Evolutionary conservation across 2,113 vertebrate genomes (phyloP), one percentile per base, ranked within the genome.

Genomic region (Holacanthus passer): DNA sequence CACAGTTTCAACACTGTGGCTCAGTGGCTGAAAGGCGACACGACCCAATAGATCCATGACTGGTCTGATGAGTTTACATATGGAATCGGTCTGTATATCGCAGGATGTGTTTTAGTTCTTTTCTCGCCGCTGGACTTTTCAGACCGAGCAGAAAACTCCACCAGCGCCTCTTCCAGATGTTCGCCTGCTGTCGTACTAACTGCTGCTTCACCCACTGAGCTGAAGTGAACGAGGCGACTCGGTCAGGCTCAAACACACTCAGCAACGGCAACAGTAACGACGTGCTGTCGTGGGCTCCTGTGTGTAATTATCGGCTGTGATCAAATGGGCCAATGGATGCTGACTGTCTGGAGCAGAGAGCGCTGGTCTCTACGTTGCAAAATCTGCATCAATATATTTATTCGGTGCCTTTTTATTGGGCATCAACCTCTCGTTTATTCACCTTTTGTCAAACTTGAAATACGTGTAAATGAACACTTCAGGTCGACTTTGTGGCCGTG

Each of bases 111-210:
- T 20, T 7, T 64, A n/a, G n/a, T n/a, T n/a, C 27, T 62, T 47
- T 32, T 32, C 1, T 55, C 1, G 20, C 22, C 32, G 13, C n/a
- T 13, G 1, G 10, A 59, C 41, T 7, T n/a, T 3, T 32, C 43
- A 71, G 7, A 20, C 63, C 50, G 24, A 53, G 22, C 59, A 60
- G 59, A 60, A 60, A 76, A 70, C 45, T 47, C 37, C 0, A 50
- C 47, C 19, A 27, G 10, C 24, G 10, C 41, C 70, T 85, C 56
- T 27, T 81, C 72, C 83, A 85, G 77, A 81, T 85, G 77, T 71
- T 73, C 14, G n/a, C 31, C 66, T 52, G 66, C 31, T 50, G 65
- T n/a, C 48, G 19, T 7, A 32, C 43, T 31, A 50, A 50, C 79
- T 27, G 52, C 63, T 12, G 39, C 27, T 32, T 35, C 14, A 2